These are phyloP conservation scores for Zoanthus solanderi DNA, from an alignment of 92 coral and sea anemone genomes.

Conservation along the genomic window DNA sequence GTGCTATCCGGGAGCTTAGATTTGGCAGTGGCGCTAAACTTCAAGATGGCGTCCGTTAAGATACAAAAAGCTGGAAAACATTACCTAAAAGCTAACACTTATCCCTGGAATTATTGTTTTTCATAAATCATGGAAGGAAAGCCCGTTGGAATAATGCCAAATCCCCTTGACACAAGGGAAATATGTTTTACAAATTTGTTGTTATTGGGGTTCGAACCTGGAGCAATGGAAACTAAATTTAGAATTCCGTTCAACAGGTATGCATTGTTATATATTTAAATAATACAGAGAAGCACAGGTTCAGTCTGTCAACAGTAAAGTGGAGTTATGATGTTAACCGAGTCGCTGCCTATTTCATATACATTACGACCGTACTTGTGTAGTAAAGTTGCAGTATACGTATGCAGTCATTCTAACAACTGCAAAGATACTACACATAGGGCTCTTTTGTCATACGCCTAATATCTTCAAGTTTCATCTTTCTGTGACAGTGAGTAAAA, in stretches of 20 bases:
- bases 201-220: slow-evolving; percentile 93
- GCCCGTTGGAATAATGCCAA: slow-evolving; percentile 81
- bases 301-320: background rate
- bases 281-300: background rate
- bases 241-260: slow-evolving; percentile 96
- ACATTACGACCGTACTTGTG: no score
- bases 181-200: slow-evolving; percentile 88
- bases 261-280: background rate
- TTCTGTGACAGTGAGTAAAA: no score
- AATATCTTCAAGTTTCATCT: no score
- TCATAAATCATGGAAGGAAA: slow-evolving; percentile 33
- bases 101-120: background rate
- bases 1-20: slow-evolving; percentile 65
- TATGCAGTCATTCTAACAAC: no score
- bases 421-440: no score
- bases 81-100: background rate
- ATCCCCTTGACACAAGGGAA: slow-evolving; percentile 89
- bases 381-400: no score
- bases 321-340: no score
- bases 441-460: no score
- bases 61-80: background rate
- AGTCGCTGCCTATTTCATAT: background rate
- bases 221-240: slow-evolving; percentile 90
- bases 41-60: slow-evolving; percentile 71
- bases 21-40: slow-evolving; percentile 75